phyloP scores from a whole-genome alignment of 2,797 vertebrate genomes.

The Oryzias dopingdopingensis region DNA sequence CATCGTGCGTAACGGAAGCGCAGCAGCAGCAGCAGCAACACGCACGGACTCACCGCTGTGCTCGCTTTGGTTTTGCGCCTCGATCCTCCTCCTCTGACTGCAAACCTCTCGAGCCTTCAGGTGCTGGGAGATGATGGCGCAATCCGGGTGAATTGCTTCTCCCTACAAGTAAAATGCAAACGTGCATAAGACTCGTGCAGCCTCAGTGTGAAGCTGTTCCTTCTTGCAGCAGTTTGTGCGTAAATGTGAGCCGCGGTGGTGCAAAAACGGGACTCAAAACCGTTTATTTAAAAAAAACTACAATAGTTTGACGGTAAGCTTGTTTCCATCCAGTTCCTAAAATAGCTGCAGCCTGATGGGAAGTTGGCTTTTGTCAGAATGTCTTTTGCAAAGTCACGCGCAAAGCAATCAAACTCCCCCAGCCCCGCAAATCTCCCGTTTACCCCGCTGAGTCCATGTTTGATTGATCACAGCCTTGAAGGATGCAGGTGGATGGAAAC shows the following conservation, averaged over 20 bases:
- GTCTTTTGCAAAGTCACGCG: neutral
- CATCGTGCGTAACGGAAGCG: neutral
- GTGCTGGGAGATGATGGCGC: slow-evolving; percentile 75
- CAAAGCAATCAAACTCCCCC: neutral
- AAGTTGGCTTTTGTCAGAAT: neutral
- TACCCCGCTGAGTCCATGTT: neutral
- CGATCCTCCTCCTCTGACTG: slow-evolving; percentile 64
- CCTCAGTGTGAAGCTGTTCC: no score
- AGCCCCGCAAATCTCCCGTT: neutral
- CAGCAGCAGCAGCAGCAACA: slow-evolving; percentile 6
- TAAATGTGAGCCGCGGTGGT: neutral
- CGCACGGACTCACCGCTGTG: slow-evolving; percentile 54
- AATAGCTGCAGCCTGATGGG: neutral
- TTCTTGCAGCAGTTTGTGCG: neutral
- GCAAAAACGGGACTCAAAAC: neutral
- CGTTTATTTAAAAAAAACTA: neutral
- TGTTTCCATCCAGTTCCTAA: neutral
- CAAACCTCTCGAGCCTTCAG: slow-evolving; percentile 71
- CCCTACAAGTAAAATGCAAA: slow-evolving; percentile 54
- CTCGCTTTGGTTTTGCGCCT: slow-evolving; percentile 64
- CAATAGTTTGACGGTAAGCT: neutral
- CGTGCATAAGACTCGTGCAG: neutral
- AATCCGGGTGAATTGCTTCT: slow-evolving; percentile 76
- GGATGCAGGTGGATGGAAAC: slow-evolving; percentile 16
- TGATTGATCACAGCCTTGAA: slow-evolving; percentile 17